These are phyloP conservation scores for Sciurus carolinensis DNA, from an alignment of 2,797 vertebrate genomes.

Conservation along the genomic window DNA sequence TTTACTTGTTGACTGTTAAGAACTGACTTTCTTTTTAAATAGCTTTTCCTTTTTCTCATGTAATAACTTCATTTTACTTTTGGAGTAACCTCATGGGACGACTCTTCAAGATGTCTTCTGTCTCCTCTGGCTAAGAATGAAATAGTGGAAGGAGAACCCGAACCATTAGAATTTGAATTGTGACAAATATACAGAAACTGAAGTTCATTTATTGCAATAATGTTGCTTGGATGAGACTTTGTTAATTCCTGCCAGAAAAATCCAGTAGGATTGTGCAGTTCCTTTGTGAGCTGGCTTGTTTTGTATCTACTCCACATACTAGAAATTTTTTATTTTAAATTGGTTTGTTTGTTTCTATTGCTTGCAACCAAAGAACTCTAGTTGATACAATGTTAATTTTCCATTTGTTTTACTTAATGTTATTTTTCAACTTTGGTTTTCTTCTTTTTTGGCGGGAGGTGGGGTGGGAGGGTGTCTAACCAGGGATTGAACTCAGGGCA, in stretches of 20 bases:
- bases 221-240: neutral
- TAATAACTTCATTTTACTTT: slow-evolving; percentile 49
- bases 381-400: slow-evolving; percentile 35
- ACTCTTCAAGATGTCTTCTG: neutral
- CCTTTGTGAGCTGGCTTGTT: slow-evolving; percentile 20
- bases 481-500: too few species aligned
- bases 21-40: neutral
- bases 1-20: slow-evolving; percentile 28
- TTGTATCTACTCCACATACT: slow-evolving; percentile 10
- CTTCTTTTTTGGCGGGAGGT: too few species aligned
- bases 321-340: slow-evolving; percentile 24
- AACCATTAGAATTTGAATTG: neutral
- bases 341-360: slow-evolving; percentile 50
- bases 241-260: slow-evolving; percentile 2
- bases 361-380: neutral
- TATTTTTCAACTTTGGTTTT: neutral
- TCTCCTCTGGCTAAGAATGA: neutral
- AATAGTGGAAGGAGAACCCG: neutral
- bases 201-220: neutral
- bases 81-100: neutral
- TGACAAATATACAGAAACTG: neutral
- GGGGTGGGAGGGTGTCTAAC: too few species aligned
- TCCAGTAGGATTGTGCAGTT: neutral
- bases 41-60: neutral
- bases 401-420: neutral